Evolutionary conservation across 2,113 vertebrate species (phyloP).

Genomic region (Paradoxurus hermaphroditus): DNA sequence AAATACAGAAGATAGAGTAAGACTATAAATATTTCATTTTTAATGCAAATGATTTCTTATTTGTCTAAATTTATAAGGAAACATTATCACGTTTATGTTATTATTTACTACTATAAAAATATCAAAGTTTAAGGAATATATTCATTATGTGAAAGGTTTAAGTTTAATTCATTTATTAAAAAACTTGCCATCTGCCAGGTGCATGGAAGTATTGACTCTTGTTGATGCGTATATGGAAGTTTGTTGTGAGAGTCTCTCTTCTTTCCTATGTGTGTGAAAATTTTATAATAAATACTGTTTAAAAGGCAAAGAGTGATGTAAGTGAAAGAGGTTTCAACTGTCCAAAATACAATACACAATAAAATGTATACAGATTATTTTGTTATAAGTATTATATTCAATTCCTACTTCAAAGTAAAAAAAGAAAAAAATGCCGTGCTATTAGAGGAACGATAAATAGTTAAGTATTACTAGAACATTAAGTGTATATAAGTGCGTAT

Average conservation of each 20-base stretch:
- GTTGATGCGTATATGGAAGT: not conserved
- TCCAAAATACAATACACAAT: not conserved
- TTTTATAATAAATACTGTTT: constrained; percentile 1
- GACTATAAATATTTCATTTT: not conserved
- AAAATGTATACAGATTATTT: not conserved
- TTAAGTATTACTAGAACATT: not conserved
- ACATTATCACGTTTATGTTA: not conserved
- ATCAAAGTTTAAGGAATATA: not conserved
- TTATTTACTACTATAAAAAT: constrained; percentile 22
- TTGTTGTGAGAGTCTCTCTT: not conserved
- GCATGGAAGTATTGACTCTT: not conserved
- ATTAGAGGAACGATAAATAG: not conserved
- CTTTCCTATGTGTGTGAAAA: not conserved
- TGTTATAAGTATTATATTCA: not conserved
- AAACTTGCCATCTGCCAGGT: not conserved
- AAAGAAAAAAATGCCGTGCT: not conserved
- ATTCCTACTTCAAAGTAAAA: not conserved
- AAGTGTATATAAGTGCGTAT: not conserved
- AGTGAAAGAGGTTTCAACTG: not conserved
- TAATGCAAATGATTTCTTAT: not conserved
- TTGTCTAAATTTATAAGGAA: constrained; percentile 28
- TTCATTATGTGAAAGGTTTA: not conserved
- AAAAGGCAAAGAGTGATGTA: not conserved
- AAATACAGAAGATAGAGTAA: constrained; percentile 56
- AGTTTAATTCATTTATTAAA: not conserved